A percentile compares a stretch with the other conserved stretches of the same genome.
Conservation (phyloP, 2,888 invertebrate genomes). For the Drosophila antonietae region DNA sequence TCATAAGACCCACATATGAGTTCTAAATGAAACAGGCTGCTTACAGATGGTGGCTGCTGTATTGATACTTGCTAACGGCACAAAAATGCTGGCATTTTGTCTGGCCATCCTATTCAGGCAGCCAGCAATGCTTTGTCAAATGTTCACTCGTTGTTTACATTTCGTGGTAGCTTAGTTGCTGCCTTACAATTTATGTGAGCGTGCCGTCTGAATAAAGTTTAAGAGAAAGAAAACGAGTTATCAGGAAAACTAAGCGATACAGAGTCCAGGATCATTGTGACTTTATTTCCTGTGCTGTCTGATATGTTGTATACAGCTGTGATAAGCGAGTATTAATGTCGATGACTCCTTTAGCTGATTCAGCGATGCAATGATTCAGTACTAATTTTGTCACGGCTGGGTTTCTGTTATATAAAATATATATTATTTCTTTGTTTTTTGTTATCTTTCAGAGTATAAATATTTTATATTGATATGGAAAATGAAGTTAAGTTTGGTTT, state of each 20-base stretch:
- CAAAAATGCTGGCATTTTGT: conserved; percentile 27
- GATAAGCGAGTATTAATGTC: conserved; percentile 34
- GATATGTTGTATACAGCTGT: conserved; percentile 31
- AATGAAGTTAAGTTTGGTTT: conserved; percentile 17
- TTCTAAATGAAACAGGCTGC: conserved; percentile 20
- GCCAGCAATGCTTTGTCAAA: neutral
- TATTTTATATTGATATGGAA: conserved; percentile 1
- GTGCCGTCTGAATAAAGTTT: conserved; percentile 29
- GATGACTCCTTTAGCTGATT: conserved; percentile 47
- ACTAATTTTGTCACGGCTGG: conserved; percentile 11
- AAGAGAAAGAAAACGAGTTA: conserved; percentile 35
- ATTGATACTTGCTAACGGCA: conserved; percentile 11
- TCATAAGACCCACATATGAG: conserved; percentile 30
- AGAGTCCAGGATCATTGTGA: conserved; percentile 28
- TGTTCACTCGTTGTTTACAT: conserved; percentile 23
- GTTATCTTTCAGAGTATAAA: neutral
- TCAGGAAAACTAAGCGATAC: conserved; percentile 16
- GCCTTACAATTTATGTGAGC: conserved; percentile 44
- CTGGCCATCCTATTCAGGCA: neutral
- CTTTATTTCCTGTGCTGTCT: conserved; percentile 38
- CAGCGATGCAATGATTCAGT: conserved; percentile 32
- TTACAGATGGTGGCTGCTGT: conserved; percentile 28
- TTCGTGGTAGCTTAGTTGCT: conserved; percentile 13
- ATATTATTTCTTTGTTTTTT: neutral
- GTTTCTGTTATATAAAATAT: neutral